phyloP scores from a whole-genome alignment of 2,888 invertebrate genomes.

The Drosophila infuscata region DNA sequence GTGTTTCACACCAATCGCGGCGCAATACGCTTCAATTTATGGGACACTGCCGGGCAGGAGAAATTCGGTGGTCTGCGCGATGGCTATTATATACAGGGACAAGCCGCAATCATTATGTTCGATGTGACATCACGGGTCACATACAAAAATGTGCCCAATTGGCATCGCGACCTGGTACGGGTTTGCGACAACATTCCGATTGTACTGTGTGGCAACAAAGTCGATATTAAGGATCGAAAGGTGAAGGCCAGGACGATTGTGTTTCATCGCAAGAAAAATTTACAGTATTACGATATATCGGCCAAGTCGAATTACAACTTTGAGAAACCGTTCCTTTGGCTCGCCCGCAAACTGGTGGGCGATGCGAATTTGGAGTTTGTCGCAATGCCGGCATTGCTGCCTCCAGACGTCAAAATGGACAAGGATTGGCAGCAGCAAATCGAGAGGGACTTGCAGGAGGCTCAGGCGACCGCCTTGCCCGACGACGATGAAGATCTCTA shows the following conservation, averaged over 20 bases:
- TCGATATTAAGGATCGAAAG: slow-evolving; percentile 99
- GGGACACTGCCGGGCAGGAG: slow-evolving; percentile 99
- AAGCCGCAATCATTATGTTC: slow-evolving; percentile 99
- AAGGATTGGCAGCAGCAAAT: slow-evolving; percentile 98
- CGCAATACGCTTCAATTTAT: slow-evolving; percentile 98
- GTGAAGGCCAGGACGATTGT: slow-evolving; percentile 99
- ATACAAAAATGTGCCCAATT: slow-evolving; percentile 99
- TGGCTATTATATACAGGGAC: slow-evolving; percentile 99
- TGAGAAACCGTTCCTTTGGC: slow-evolving; percentile 5
- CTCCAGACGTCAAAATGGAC: slow-evolving; percentile 89
- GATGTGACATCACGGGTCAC: slow-evolving; percentile 99
- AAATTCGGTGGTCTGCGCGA: slow-evolving; percentile 99
- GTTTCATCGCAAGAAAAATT: slow-evolving; percentile 99
- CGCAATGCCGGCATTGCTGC: background rate
- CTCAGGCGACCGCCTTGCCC: slow-evolving; percentile 97
- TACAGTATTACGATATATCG: slow-evolving; percentile 99
- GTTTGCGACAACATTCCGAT: slow-evolving; percentile 99
- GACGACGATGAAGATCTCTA: slow-evolving; percentile 99
- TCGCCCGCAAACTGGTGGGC: background rate
- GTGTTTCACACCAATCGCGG: slow-evolving; percentile 99
- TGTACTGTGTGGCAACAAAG: slow-evolving; percentile 99
- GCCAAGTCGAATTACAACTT: slow-evolving; percentile 99
- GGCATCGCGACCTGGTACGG: slow-evolving; percentile 99
- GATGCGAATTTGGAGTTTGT: background rate
- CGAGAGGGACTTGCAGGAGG: slow-evolving; percentile 98